Percentiles rank a stretch among this genome's conserved stretches.
These are phyloP conservation scores for Eremophila alpestris DNA, from an alignment of 2,797 vertebrate genomes.

Conservation along the genomic window DNA sequence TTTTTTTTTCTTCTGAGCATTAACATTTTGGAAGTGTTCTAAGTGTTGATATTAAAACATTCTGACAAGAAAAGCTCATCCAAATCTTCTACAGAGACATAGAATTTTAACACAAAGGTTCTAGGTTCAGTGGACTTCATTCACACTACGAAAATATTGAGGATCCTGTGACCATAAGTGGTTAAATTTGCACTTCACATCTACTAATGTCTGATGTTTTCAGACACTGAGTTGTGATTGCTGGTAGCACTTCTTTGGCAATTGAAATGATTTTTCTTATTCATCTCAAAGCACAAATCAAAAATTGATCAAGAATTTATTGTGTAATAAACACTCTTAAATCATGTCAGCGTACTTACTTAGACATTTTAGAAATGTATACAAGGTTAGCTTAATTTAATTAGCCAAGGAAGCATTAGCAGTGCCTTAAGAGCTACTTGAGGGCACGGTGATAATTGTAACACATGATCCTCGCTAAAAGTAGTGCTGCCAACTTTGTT, in stretches of 20 bases:
- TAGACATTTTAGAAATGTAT: constrained; percentile 31
- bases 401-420: constrained; percentile 49
- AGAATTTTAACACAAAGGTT: not conserved
- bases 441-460: constrained; percentile 53
- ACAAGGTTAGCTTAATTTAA: constrained; percentile 60
- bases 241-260: not conserved
- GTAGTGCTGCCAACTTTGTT: not conserved
- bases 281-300: not conserved
- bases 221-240: not conserved
- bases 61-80: not conserved
- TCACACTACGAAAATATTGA: not conserved
- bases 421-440: constrained; percentile 49
- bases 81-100: not conserved
- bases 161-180: not conserved
- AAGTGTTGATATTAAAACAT: not conserved
- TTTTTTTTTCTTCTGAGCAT: not conserved
- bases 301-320: not conserved
- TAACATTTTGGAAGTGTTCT: not conserved
- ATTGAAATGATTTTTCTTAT: not conserved
- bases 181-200: not conserved
- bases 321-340: not conserved
- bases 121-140: not conserved
- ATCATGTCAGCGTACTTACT: not conserved
- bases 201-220: not conserved
- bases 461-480: constrained; percentile 12